A percentile compares a stretch with the other conserved stretches of the same genome.
These are phyloP conservation scores for Conger conger DNA, from an alignment of 2,113 vertebrate genomes.

Conservation along the genomic window DNA sequence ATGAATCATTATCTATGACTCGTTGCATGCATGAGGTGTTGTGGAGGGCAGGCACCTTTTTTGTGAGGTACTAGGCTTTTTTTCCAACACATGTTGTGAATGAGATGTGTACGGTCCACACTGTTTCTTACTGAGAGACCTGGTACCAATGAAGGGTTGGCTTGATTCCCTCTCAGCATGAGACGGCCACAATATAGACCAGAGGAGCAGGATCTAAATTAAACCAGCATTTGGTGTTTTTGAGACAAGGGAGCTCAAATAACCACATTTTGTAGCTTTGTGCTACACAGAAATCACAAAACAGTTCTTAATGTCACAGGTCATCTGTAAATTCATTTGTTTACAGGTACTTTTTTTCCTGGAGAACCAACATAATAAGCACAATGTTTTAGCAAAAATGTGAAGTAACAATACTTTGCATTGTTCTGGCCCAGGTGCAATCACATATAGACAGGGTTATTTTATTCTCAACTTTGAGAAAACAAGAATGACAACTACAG, in stretches of 20 bases:
- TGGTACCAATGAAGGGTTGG: not conserved
- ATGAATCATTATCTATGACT: constrained; percentile 10
- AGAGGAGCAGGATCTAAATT: not conserved
- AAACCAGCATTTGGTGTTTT: constrained; percentile 7
- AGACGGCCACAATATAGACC: not conserved
- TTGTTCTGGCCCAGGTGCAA: not conserved
- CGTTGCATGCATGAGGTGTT: constrained; percentile 2
- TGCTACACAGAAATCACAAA: not conserved
- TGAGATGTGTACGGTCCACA: not conserved
- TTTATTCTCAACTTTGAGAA: not conserved
- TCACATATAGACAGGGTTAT: not conserved
- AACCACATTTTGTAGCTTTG: not conserved
- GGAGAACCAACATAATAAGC: not conserved
- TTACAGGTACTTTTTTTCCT: not conserved
- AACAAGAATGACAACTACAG: not conserved
- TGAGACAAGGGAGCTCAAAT: not conserved
- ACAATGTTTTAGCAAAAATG: not conserved
- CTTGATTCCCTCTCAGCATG: not conserved
- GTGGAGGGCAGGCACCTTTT: not conserved
- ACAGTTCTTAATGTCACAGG: not conserved
- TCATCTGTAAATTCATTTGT: not conserved
- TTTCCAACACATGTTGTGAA: not conserved
- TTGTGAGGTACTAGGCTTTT: not conserved
- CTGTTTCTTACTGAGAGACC: not conserved
- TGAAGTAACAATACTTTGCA: not conserved